Percentiles rank a stretch among this genome's conserved stretches.
These are phyloP conservation scores for Oscheius sp. DNA, from an alignment of 2,888 invertebrate genomes.

Conservation along the genomic window DNA sequence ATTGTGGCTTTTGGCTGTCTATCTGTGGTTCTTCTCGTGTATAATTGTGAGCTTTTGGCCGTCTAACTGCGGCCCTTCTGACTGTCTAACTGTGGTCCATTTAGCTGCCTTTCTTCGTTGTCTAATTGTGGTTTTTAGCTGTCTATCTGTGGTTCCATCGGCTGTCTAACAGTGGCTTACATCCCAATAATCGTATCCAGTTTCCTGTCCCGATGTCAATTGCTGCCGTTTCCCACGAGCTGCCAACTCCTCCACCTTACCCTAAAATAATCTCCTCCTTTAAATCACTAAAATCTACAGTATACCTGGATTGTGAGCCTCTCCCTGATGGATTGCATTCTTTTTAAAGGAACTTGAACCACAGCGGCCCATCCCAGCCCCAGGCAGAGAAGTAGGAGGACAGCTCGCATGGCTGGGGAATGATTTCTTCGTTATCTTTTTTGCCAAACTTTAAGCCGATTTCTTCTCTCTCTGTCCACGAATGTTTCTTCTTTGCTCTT, in stretches of 20 bases:
- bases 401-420: background rate
- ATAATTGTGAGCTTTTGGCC: no score
- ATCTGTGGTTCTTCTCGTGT: no score
- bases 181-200: constrained; percentile 36
- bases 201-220: constrained; percentile 9
- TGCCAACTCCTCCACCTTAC: no score
- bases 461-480: background rate
- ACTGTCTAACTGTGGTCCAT: no score
- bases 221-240: background rate
- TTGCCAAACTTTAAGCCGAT: background rate
- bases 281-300: background rate
- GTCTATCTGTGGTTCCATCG: background rate
- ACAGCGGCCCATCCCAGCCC: background rate
- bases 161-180: background rate
- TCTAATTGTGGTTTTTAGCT: no score
- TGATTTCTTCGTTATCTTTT: constrained; percentile 5
- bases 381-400: constrained; percentile 7
- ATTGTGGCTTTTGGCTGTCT: background rate
- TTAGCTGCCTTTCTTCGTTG: no score
- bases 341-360: background rate
- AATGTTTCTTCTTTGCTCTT: background rate
- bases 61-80: no score
- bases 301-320: constrained; percentile 3
- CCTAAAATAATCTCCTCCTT: no score
- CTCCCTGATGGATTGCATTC: constrained; percentile 11